Evolutionary conservation across 2,113 vertebrate species (phyloP).

Genomic region (Thomomys bottae): DNA sequence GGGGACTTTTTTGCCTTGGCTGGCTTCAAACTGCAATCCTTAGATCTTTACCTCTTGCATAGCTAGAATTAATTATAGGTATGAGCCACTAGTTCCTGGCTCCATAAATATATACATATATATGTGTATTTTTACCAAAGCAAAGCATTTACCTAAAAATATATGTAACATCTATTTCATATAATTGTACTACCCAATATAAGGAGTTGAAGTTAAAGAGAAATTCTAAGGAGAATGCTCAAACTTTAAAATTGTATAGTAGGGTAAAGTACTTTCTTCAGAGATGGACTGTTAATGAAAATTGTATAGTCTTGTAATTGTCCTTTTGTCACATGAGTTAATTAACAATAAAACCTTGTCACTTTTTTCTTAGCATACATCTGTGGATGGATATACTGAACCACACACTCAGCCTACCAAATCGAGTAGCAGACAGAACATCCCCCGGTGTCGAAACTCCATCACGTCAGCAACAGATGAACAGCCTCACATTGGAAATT

Average conservation of each 20-base stretch:
- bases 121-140: neutral
- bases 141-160: neutral
- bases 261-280: neutral
- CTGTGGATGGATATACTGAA: slow-evolving; percentile 94
- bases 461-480: slow-evolving; percentile 92
- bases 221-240: neutral
- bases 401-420: slow-evolving; percentile 91
- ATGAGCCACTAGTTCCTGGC: too few species aligned
- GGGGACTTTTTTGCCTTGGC: too few species aligned
- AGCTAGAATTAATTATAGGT: too few species aligned
- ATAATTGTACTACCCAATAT: neutral
- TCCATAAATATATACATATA: neutral
- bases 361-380: slow-evolving; percentile 89
- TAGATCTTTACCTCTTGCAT: too few species aligned
- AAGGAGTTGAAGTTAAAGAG: neutral
- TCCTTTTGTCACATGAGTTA: neutral
- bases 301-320: neutral
- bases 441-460: slow-evolving; percentile 95
- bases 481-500: slow-evolving; percentile 96
- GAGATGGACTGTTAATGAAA: neutral
- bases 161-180: slow-evolving; percentile 13
- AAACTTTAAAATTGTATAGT: neutral
- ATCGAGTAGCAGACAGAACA: slow-evolving; percentile 94
- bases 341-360: slow-evolving; percentile 52
- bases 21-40: too few species aligned